Conservation (phyloP, 2,888 invertebrate species). For the Cremastinae sp. region DNA sequence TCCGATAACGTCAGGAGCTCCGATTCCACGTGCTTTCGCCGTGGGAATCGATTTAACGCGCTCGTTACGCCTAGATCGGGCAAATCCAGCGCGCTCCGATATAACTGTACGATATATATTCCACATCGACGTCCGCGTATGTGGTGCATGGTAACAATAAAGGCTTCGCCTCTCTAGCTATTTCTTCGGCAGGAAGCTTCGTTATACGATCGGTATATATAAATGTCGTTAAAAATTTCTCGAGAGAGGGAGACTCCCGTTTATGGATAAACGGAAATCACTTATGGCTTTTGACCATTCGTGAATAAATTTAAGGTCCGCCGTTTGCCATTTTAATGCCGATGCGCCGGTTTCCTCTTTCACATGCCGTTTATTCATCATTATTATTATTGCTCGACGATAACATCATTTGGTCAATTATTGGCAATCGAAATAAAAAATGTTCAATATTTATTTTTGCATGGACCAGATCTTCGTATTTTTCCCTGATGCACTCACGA, state of each 20-base stretch:
- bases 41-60: slow-evolving; percentile 66
- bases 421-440: too few species aligned
- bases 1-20: slow-evolving; percentile 62
- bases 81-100: slow-evolving; percentile 45
- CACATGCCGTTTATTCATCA: too few species aligned
- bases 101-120: slow-evolving; percentile 13
- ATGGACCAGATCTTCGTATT: too few species aligned
- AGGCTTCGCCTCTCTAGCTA: slow-evolving; percentile 10
- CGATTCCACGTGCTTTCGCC: slow-evolving; percentile 58
- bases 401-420: too few species aligned
- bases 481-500: too few species aligned
- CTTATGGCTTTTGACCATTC: slow-evolving; percentile 20
- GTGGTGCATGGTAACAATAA: slow-evolving; percentile 36
- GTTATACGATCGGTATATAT: slow-evolving; percentile 35
- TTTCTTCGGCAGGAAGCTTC: slow-evolving; percentile 25
- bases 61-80: slow-evolving; percentile 60
- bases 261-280: not conserved
- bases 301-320: slow-evolving; percentile 8
- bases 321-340: not conserved
- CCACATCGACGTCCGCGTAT: slow-evolving; percentile 1
- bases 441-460: too few species aligned
- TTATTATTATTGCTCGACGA: too few species aligned
- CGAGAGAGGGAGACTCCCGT: slow-evolving; percentile 8
- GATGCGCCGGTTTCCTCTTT: too few species aligned
- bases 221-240: slow-evolving; percentile 43